Evolutionary conservation across 2,113 vertebrate species (phyloP).

Genomic region (Porphyrio hochstetteri): DNA sequence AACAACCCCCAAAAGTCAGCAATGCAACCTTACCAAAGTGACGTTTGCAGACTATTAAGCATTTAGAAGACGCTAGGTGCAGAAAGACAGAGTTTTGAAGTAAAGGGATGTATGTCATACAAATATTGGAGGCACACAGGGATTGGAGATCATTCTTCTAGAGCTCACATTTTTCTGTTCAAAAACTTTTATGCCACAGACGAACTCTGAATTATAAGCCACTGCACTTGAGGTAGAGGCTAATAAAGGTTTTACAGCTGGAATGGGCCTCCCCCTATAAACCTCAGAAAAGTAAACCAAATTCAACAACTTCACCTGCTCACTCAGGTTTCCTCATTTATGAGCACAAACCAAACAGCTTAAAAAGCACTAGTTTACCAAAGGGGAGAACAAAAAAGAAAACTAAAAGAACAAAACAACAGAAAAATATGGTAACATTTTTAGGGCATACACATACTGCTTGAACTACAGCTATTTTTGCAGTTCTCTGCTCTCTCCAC

Average conservation of each 20-base stretch:
- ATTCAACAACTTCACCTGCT: neutral
- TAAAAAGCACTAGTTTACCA: neutral
- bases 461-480: neutral
- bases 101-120: neutral
- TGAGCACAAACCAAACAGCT: neutral
- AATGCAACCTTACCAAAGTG: neutral
- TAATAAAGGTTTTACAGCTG: neutral
- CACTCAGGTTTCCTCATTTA: neutral
- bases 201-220: neutral
- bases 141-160: neutral
- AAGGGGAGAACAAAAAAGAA: neutral
- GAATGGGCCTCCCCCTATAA: slow-evolving; percentile 29
- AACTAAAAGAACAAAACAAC: neutral
- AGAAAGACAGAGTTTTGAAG: neutral
- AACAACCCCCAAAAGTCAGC: neutral
- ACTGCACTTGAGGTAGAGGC: neutral
- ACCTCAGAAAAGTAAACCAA: neutral
- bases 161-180: neutral
- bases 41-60: neutral
- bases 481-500: neutral
- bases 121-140: neutral
- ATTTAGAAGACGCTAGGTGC: neutral
- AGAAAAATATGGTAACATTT: neutral
- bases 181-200: neutral
- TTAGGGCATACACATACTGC: neutral